Evolutionary conservation across 35 echinoderm and acorn worm species (phyloP).

Genomic region (Ophioderma brevispina): DNA sequence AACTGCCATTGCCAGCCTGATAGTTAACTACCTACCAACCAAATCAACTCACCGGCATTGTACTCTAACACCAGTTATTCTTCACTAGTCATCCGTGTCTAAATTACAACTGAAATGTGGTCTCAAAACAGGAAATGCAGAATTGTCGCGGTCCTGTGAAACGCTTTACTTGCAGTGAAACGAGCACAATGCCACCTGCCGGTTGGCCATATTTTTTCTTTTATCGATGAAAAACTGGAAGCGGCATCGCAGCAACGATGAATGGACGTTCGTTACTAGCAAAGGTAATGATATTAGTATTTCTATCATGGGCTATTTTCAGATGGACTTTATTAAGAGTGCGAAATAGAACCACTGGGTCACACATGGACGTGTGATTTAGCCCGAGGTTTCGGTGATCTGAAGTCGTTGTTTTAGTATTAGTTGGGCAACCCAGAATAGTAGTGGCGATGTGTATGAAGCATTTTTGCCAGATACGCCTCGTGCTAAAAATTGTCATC

Average conservation of each 20-base stretch:
- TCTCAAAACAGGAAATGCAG: background rate
- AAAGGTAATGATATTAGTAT: background rate
- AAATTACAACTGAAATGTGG: constrained; percentile 4
- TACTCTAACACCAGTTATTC: background rate
- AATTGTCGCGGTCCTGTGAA: background rate
- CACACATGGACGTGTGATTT: too few relatives aligned
- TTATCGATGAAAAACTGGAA: background rate
- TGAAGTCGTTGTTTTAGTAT: too few relatives aligned
- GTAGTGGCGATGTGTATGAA: too few relatives aligned
- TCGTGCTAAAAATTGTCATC: too few relatives aligned
- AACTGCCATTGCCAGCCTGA: too few relatives aligned
- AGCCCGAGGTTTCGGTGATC: too few relatives aligned
- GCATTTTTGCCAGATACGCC: too few relatives aligned
- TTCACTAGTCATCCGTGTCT: background rate
- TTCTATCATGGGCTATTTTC: background rate
- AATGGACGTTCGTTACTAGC: background rate
- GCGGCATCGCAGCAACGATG: background rate
- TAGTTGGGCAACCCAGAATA: too few relatives aligned
- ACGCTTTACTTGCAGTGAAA: background rate
- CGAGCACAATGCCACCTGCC: background rate
- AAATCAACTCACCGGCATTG: background rate
- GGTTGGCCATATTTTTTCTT: background rate
- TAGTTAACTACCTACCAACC: background rate
- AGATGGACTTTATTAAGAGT: too few relatives aligned
- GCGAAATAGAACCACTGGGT: too few relatives aligned